These are phyloP conservation scores for Nomada flava DNA, from an alignment of 2,888 invertebrate species.

Conservation along the genomic window DNA sequence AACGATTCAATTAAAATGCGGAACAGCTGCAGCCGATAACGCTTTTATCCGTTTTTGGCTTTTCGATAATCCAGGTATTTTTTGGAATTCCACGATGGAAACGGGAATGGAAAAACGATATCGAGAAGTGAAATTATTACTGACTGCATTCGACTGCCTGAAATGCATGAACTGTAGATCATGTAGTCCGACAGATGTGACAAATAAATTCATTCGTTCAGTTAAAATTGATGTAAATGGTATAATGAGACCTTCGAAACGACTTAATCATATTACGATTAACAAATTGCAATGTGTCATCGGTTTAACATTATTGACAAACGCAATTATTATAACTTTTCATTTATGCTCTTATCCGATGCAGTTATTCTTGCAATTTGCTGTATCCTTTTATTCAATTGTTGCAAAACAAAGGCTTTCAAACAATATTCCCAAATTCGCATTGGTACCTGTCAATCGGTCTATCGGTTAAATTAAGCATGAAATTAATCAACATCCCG, in stretches of 20 bases:
- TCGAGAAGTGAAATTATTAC: constrained; percentile 45
- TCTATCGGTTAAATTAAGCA: too few species aligned
- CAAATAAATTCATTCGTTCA: background rate
- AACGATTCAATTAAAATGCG: constrained; percentile 61
- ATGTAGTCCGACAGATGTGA: too few species aligned
- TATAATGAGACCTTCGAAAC: too few species aligned
- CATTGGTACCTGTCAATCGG: too few species aligned
- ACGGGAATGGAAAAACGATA: constrained; percentile 41
- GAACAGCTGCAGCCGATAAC: constrained; percentile 44
- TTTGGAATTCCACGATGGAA: constrained; percentile 32
- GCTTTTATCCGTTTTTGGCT: constrained; percentile 50
- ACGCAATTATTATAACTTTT: too few species aligned
- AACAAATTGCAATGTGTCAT: background rate
- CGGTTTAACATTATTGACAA: background rate
- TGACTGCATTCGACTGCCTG: background rate
- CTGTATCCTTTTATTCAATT: too few species aligned
- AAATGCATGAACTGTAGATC: too few species aligned
- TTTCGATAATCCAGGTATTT: constrained; percentile 58
- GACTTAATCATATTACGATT: background rate
- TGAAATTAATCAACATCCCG: too few species aligned
- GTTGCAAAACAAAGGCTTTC: too few species aligned
- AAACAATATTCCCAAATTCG: too few species aligned
- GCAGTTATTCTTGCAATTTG: too few species aligned
- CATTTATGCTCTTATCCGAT: too few species aligned
- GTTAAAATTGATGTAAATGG: background rate